These are phyloP conservation scores for Philotrypesis tridentata DNA, from an alignment of 1,140 invertebrate species.

Conservation along the genomic window DNA sequence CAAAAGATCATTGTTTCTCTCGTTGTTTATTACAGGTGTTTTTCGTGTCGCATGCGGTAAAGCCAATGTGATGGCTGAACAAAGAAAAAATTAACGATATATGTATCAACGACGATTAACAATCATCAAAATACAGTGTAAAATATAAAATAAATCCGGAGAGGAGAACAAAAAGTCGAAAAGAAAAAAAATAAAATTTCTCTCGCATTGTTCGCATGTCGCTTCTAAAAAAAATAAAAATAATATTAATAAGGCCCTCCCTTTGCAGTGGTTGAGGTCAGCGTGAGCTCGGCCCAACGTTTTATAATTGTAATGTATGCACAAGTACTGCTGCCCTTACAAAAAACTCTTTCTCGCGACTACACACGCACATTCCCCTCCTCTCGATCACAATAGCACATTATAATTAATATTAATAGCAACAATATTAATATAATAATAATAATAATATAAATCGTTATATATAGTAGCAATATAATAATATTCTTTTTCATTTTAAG, in stretches of 20 bases:
- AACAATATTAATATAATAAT: neutral
- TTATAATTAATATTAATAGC: neutral
- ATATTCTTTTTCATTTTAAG: constrained; percentile 40
- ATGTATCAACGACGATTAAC: constrained; percentile 3
- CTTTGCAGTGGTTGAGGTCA: constrained; percentile 34
- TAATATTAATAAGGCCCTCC: neutral
- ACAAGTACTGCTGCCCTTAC: constrained; percentile 52
- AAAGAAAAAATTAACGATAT: neutral
- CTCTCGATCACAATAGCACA: constrained; percentile 33
- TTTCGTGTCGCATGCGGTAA: constrained; percentile 19
- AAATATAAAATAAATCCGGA: constrained; percentile 22
- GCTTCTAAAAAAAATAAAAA: neutral
- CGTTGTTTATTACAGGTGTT: constrained; percentile 2
- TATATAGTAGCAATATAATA: neutral
- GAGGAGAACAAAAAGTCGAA: neutral
- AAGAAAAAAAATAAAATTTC: constrained; percentile 30
- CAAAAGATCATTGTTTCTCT: neutral
- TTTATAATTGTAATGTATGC: constrained; percentile 13
- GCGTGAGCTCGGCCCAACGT: constrained; percentile 22
- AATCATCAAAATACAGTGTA: constrained; percentile 1
- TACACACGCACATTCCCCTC: neutral
- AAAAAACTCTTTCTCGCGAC: constrained; percentile 1
- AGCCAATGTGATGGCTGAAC: constrained; percentile 7
- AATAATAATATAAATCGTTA: neutral
- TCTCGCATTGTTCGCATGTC: constrained; percentile 17